A percentile compares a stretch with the other conserved stretches of the same genome.
phyloP scores from a whole-genome alignment of 92 coral and sea anemone species.

The Phenganax marumi region DNA sequence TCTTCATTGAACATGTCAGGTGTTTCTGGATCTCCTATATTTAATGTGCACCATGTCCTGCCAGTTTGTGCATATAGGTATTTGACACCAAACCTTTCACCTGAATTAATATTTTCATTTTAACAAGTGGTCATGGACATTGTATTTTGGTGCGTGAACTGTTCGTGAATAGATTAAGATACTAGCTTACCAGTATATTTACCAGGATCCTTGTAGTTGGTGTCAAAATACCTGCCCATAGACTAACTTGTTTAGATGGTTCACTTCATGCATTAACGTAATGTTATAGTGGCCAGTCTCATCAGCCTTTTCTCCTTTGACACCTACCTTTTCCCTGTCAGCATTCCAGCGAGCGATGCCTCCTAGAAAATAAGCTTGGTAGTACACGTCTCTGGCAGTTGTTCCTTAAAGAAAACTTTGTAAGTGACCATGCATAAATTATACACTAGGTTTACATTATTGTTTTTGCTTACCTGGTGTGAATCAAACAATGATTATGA shows the following conservation, averaged over 20 bases:
- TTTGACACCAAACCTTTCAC: too few relatives aligned
- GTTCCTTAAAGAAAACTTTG: conserved; percentile 37
- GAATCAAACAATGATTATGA: too few relatives aligned
- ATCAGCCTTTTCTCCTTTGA: background rate
- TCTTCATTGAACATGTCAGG: too few relatives aligned
- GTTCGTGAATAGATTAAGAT: background rate
- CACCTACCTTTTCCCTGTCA: conserved; percentile 10
- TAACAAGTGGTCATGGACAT: too few relatives aligned
- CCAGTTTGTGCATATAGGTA: too few relatives aligned
- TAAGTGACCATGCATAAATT: background rate
- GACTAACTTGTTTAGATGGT: conserved; percentile 31
- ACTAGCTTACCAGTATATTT: conserved; percentile 16
- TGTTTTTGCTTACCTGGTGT: too few relatives aligned
- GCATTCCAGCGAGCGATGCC: conserved; percentile 57
- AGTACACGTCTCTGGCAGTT: conserved; percentile 49
- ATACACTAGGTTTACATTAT: background rate
- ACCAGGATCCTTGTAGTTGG: conserved; percentile 6
- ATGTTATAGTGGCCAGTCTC: background rate
- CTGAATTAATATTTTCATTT: too few relatives aligned
- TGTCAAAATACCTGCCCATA: conserved; percentile 9
- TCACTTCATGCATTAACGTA: conserved; percentile 22
- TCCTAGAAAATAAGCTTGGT: conserved; percentile 61
- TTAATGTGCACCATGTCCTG: too few relatives aligned
- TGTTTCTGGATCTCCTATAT: too few relatives aligned
- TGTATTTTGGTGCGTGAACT: background rate